Percentiles rank a stretch among this genome's conserved stretches.
These are phyloP conservation scores for Dryadula phaetusa DNA, from an alignment of 2,888 invertebrate species.

Conservation along the genomic window DNA sequence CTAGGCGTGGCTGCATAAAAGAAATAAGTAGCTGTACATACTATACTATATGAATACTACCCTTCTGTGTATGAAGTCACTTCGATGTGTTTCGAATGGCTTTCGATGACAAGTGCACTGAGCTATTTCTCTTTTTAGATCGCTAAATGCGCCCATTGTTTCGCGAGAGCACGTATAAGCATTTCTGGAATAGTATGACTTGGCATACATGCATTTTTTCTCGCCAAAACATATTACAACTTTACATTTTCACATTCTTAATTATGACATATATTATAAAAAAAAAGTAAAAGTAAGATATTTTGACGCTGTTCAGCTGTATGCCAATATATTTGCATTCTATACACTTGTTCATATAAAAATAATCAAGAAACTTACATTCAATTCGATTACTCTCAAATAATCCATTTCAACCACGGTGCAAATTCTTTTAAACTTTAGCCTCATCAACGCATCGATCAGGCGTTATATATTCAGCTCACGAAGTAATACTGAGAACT, in stretches of 20 bases:
- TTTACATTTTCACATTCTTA: conserved; percentile 62
- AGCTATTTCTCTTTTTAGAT: conserved; percentile 76
- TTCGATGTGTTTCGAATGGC: conserved; percentile 75
- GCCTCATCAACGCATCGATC: conserved; percentile 79
- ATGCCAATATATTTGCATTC: not conserved
- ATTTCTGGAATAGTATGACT: conserved; percentile 57
- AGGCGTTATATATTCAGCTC: conserved; percentile 76
- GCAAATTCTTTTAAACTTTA: conserved; percentile 70
- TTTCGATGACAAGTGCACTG: conserved; percentile 80
- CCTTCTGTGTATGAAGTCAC: conserved; percentile 67
- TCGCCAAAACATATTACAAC: conserved; percentile 36
- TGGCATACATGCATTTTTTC: conserved; percentile 50
- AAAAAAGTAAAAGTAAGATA: not conserved
- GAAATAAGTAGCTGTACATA: conserved; percentile 63
- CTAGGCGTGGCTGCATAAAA: conserved; percentile 71
- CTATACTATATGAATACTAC: conserved; percentile 58
- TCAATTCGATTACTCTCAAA: conserved; percentile 7
- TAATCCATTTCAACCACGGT: conserved; percentile 47
- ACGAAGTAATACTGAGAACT: conserved; percentile 74
- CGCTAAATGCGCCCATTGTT: conserved; percentile 80
- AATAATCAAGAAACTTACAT: not conserved
- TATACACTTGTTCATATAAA: not conserved
- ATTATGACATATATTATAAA: conserved; percentile 21
- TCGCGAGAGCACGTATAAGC: conserved; percentile 58
- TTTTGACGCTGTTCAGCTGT: not conserved